These are phyloP conservation scores for Tipula confusa DNA, from an alignment of 2,888 invertebrate genomes.

Conservation along the genomic window DNA sequence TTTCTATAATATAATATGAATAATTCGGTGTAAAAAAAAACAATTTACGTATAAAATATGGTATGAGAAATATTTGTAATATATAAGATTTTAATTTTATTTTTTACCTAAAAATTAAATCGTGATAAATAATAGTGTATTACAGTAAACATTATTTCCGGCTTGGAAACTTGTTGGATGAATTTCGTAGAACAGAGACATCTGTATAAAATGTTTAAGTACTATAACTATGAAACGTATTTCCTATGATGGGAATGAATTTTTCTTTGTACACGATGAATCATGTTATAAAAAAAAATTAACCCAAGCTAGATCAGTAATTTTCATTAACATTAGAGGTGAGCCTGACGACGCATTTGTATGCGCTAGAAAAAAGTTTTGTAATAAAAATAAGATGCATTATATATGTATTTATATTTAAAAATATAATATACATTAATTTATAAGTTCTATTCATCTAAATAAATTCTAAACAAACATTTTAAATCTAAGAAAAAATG, in stretches of 20 bases:
- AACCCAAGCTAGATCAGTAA: background rate
- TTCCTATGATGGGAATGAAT: background rate
- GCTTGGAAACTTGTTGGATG: background rate
- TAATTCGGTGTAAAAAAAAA: background rate
- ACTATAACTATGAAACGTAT: background rate
- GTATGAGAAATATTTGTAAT: background rate
- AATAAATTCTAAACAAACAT: too few relatives aligned
- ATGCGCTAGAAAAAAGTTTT: background rate
- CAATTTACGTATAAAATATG: conserved; percentile 6
- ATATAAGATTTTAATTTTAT: background rate
- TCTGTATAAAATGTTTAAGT: background rate
- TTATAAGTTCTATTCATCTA: too few relatives aligned
- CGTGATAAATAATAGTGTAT: background rate
- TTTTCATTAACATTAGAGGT: too few relatives aligned
- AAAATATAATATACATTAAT: background rate
- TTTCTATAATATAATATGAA: background rate
- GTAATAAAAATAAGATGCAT: background rate
- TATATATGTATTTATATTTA: background rate
- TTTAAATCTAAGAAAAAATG: too few relatives aligned
- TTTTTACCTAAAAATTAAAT: background rate
- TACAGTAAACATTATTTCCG: background rate
- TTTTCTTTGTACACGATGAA: background rate
- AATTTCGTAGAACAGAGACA: background rate
- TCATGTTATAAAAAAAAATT: background rate
- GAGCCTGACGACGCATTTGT: background rate